These are phyloP conservation scores for Trichosurus vulpecula DNA, from an alignment of 2,797 vertebrate genomes.

Conservation along the genomic window DNA sequence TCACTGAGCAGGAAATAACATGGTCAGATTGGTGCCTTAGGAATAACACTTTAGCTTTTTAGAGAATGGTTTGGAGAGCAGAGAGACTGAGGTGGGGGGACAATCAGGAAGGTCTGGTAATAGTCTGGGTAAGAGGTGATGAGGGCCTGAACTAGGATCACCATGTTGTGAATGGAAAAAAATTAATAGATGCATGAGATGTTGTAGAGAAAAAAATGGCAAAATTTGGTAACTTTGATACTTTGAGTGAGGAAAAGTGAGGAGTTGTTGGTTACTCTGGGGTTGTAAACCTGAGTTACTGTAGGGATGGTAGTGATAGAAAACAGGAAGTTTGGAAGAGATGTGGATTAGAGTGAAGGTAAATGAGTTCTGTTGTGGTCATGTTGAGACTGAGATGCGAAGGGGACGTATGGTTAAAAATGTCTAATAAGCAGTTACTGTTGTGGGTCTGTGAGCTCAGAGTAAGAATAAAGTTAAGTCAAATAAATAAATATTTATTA, in stretches of 20 bases:
- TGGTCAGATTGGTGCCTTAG: background rate
- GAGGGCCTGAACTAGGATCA: background rate
- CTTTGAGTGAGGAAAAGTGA: background rate
- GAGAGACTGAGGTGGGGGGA: background rate
- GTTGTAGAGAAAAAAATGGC: background rate
- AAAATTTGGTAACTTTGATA: background rate
- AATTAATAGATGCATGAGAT: background rate
- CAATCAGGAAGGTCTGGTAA: background rate
- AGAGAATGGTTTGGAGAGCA: background rate
- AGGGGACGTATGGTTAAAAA: background rate
- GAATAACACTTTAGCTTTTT: background rate
- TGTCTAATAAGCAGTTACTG: background rate
- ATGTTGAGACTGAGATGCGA: background rate
- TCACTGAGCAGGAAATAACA: background rate
- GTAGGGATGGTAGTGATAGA: background rate
- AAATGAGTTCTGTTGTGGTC: background rate
- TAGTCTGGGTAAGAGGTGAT: background rate
- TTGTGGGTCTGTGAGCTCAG: background rate
- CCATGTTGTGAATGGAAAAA: background rate
- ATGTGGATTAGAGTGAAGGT: background rate
- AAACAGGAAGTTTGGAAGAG: background rate
- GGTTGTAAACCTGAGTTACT: background rate
- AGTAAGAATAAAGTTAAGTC: background rate
- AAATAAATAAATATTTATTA: slow-evolving; percentile 54
- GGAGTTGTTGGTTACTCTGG: background rate